Evolutionary conservation across 2,888 invertebrate genomes (phyloP), one percentile per base, ranked within the genome.

Genomic region (Agrochola lychnidis): DNA sequence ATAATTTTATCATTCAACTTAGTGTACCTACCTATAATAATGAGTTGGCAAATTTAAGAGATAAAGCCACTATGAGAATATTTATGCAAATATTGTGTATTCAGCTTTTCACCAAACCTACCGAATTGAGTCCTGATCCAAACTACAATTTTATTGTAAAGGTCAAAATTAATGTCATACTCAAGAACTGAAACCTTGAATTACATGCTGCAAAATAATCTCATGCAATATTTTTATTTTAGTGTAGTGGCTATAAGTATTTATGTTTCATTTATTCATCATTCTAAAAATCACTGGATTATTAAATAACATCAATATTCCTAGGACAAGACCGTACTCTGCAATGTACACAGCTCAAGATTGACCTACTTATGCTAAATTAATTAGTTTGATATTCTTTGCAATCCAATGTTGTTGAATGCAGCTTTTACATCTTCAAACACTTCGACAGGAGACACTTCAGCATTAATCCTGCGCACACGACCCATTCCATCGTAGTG

Each of bases 401-500:
- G 78, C 71, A 94, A 70, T 57, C 96, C 97, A 80, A 95, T 90
- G 48, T 91, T 90, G n/a, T 92, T 84, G 78, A 98, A 97, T 61
- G 96, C 94, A 51, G 95, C 90, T 87, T 97, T 96, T 1, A 98
- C 97, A 76, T 97, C 95, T 56, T 95, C 90, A 87, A 97, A 97
- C 2, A 99, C 99, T 86, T 97, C 94, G 1, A 98, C 97, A 0
- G 98, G 97, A 61, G 97, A 90, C 67, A 97, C 96, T 84, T 97
- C 97, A 19, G 98, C 98, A 93, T 98, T 97, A 81, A 99, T 97
- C 90, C 97, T 97, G 83, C 97, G 97, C 5, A 99, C 98, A 63
- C 99, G 95, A 68, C 98, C 97, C 76, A 96, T 92, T 53, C 97
- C 92, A 61, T 98, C 97, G 89, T 99, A 99, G 92, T 98, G 97